These are phyloP conservation scores for Bufotes viridis DNA, from an alignment of 2,797 vertebrate genomes.

Conservation along the genomic window DNA sequence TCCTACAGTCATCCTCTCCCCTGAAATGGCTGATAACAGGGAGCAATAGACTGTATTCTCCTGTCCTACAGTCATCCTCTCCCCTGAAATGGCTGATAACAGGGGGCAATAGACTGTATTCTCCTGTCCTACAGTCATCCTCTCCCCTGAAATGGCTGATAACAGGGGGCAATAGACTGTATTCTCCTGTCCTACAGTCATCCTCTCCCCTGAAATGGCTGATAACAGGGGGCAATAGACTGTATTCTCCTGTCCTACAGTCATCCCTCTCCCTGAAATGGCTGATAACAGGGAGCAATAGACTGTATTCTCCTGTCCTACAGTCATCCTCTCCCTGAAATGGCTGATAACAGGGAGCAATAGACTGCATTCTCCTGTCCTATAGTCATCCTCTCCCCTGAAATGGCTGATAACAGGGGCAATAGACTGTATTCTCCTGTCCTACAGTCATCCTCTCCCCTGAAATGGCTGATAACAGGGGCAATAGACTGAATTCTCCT, in stretches of 20 bases:
- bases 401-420: no score
- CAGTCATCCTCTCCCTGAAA: neutral
- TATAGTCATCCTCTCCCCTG: no score
- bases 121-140: no score
- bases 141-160: neutral
- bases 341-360: neutral
- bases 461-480: no score
- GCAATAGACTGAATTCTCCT: no score
- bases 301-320: neutral
- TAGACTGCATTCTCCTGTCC: neutral
- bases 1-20: neutral
- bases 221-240: neutral
- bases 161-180: neutral
- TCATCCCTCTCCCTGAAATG: neutral
- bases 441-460: no score
- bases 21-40: neutral
- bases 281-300: neutral
- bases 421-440: no score
- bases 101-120: neutral
- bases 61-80: neutral
- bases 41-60: no score
- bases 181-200: no score
- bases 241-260: neutral
- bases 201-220: no score
- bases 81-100: neutral